Evolutionary conservation across 2,888 invertebrate genomes (phyloP), one percentile per base, ranked within the genome.

Genomic region (Lobophora halterata): DNA sequence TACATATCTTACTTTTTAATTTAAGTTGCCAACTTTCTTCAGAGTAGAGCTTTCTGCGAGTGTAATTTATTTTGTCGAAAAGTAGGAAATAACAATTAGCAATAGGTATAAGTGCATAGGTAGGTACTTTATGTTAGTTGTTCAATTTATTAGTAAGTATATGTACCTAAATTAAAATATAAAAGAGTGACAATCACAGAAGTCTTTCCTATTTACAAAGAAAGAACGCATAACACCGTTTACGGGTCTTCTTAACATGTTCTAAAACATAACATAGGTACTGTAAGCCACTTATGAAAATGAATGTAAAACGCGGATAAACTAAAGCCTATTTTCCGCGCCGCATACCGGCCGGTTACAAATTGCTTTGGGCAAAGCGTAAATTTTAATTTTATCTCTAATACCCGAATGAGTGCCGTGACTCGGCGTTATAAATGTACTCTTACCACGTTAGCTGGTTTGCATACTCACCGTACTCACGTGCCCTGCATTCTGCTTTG

Each of bases 351-450:
- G 74, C 77, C 76, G 81, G 81, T 80, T 81, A 87, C 86, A 86
- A 87, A 85, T 85, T 87, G 85, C 82, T 87, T 85, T 82, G 82
- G 85, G 85, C 83, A 80, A 79, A 82, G 83, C 85, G 86, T 87
- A 85, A 85, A 87, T 86, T 85, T 87, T 86, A 86, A 87, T 86
- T 85, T 87, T 86, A 86, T 87, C 86, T 86, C 82, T 86, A 83
- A 85, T 85, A 85, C 81, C 83, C 85, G 82, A 87, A 85, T 85
- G 85, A 85, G 83, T 78, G 75, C 74, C 85, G 82, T 85, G 86
- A 83, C 83, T 86, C 79, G 74, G 79, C 82, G 79, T 85, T 82
- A 86, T 81, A 85, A 87, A 86, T 85, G 82, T 83, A 79, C 79
- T 77, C 70, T 82, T 82, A 71, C 79, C 81, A 83, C 79, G 82